Evolutionary conservation across 2,113 vertebrate species (phyloP), one percentile per base, ranked within the genome.

Genomic region (Eptesicus fuscus): DNA sequence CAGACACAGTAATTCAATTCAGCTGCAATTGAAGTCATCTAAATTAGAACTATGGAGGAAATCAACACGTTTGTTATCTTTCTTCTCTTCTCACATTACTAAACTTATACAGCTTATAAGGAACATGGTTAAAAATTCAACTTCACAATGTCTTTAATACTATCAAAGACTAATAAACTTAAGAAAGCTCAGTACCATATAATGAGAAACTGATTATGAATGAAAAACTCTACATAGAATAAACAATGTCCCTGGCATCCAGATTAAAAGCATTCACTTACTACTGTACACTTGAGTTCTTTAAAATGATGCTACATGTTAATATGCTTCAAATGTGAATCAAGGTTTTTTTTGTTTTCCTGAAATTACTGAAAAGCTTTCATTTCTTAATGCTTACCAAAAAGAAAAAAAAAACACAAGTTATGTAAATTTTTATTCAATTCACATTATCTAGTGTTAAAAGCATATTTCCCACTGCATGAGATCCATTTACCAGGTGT

Each of bases 31-130:
- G 92, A 47, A 89, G 1, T 78, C 88, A 71, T 88, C 44, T 79
- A 90, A 84, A 69, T 92, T 78, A 80, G 63, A 85, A 83, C 9
- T 89, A 88, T 59, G 28, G n/a, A 61, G 89, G 71, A 92, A 74
- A 44, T 28, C 17, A 82, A 40, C 11, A 92, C 1, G 35, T 61
- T 23, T 17, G 8, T 61, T n/a, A 63, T 70, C 16, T 78, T 88
- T 83, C 20, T 37, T 84, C 20, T 82, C 23, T 37, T 85, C 20
- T 70, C 28, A 85, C 1, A 6, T 51, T 69, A 47, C 28, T 92
- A 70, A 88, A 94, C 49, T 85, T 61, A 49, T 51, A 87, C 8
- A 77, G 7, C 6, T 77, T 85, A 76, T 12, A 22, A 16, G 7
- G 10, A 69, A 35, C 7, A 23, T 63, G 37, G 69, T 84, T 42